Evolutionary conservation across 2,113 vertebrate genomes (phyloP).

Genomic region (Microtus ochrogaster): DNA sequence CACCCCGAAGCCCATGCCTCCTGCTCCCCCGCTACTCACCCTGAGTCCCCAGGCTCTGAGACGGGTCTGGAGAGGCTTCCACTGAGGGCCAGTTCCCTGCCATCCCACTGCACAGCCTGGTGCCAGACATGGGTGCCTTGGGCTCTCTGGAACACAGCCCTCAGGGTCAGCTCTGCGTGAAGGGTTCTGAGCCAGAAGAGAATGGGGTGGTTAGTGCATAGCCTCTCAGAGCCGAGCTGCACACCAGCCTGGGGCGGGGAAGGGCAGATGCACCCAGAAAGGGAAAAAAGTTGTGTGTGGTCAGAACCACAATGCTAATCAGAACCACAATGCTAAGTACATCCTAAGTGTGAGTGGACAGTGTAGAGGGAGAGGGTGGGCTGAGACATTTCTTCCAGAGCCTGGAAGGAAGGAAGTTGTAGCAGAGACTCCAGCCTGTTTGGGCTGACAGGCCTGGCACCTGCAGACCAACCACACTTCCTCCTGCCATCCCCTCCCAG

Average conservation of each 20-base stretch:
- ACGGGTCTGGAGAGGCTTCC: slow-evolving; percentile 84
- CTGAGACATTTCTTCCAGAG: neutral
- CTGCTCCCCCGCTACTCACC: slow-evolving; percentile 79
- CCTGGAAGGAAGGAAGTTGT: neutral
- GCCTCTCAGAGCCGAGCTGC: rapidly evolving
- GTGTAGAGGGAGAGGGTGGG: neutral
- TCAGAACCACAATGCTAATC: neutral
- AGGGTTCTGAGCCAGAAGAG: slow-evolving; percentile 84
- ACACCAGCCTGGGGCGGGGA: rapidly evolving
- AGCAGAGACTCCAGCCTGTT: neutral
- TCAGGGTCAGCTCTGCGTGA: slow-evolving; percentile 83
- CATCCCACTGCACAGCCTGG: slow-evolving; percentile 86
- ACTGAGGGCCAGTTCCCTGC: slow-evolving; percentile 83
- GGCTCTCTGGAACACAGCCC: slow-evolving; percentile 79
- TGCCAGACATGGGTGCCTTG: slow-evolving; percentile 81
- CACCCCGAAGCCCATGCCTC: too few relatives aligned
- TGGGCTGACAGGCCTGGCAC: too few relatives aligned
- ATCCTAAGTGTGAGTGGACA: neutral
- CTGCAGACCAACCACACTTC: neutral
- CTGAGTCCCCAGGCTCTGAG: slow-evolving; percentile 83
- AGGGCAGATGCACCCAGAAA: neutral
- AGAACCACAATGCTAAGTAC: neutral
- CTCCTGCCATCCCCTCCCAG: neutral
- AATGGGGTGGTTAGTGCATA: neutral
- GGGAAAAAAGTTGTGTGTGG: neutral